Evolutionary conservation across 2,888 invertebrate genomes (phyloP), one percentile per base, ranked within the genome.

Genomic region (Caenorhabditis sulstoni): DNA sequence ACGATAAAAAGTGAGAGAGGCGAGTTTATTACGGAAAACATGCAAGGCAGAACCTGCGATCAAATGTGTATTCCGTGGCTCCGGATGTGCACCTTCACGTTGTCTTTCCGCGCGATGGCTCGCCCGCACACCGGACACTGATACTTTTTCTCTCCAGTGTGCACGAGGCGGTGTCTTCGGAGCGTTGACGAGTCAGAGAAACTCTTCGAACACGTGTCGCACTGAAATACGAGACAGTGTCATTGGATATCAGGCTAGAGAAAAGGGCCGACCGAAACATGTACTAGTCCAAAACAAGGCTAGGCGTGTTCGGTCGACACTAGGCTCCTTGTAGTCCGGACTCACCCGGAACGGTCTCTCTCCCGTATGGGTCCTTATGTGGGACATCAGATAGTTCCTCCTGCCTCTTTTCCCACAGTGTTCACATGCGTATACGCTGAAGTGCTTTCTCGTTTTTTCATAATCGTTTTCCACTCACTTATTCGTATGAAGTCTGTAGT

Each of bases 111-210:
- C 14, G 87, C 84, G 22, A 87, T 87, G 8, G 77, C 75, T n/a
- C 86, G 58, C 7, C 85, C 85, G 67, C 87, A 87, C 64, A 87
- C 86, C n/a, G 86, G 85, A 79, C 87, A 87, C 53, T 75, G 73
- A 61, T 82, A 84, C 35, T 84, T 84, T 78, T 87, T 87, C 41
- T 86, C 86, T 18, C 83, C 83, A 1, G 81, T 80, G 71, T 87
- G 87, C 14, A 85, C 82, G 4, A 85, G 76, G 22, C 84, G 85
- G 64, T 87, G 87, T 1, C 87, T 82, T 5, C 87, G 85, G 22
- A 86, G 81, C 0, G 87, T 87, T 3, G 87, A 87, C 5, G 83
- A 67, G 53, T 87, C 87, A 52, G 87, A 81, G 71, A 87, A 87
- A 39, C 77, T 50, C 14, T 86, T 84, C 1, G 80, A 71, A 45